These are phyloP conservation scores for Yasuhikotakia modesta DNA, from an alignment of 2,797 vertebrate genomes.

Conservation along the genomic window DNA sequence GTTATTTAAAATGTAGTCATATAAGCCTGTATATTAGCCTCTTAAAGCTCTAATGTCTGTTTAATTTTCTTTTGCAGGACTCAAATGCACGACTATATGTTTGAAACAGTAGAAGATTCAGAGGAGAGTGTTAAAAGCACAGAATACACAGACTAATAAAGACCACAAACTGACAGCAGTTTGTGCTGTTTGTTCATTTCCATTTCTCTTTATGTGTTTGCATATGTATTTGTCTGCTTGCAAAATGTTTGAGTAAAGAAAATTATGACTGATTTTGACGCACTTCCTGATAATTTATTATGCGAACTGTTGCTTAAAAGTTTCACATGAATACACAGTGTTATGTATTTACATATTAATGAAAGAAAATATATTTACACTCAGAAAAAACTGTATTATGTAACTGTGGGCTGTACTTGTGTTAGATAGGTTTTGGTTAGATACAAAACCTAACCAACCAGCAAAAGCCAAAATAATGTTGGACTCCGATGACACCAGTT, in stretches of 20 bases:
- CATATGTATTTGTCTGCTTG: slow-evolving; percentile 15
- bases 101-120: slow-evolving; percentile 61
- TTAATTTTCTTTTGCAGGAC: slow-evolving; percentile 61
- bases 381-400: too few species aligned
- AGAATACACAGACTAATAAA: slow-evolving; percentile 32
- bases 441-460: too few species aligned
- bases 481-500: too few species aligned
- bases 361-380: too few species aligned
- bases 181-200: slow-evolving; percentile 10
- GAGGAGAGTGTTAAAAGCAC: slow-evolving; percentile 52
- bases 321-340: too few species aligned
- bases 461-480: too few species aligned
- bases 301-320: not conserved
- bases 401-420: too few species aligned
- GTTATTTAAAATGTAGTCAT: not conserved
- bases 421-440: too few species aligned
- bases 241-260: slow-evolving; percentile 23
- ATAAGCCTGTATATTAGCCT: not conserved
- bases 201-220: slow-evolving; percentile 18
- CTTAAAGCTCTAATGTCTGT: not conserved
- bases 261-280: slow-evolving; percentile 1
- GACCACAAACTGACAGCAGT: not conserved
- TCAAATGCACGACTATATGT: slow-evolving; percentile 58
- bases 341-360: too few species aligned
- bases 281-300: not conserved